These are phyloP conservation scores for Anser cygnoides DNA, from an alignment of 2,113 vertebrate genomes.

Conservation along the genomic window DNA sequence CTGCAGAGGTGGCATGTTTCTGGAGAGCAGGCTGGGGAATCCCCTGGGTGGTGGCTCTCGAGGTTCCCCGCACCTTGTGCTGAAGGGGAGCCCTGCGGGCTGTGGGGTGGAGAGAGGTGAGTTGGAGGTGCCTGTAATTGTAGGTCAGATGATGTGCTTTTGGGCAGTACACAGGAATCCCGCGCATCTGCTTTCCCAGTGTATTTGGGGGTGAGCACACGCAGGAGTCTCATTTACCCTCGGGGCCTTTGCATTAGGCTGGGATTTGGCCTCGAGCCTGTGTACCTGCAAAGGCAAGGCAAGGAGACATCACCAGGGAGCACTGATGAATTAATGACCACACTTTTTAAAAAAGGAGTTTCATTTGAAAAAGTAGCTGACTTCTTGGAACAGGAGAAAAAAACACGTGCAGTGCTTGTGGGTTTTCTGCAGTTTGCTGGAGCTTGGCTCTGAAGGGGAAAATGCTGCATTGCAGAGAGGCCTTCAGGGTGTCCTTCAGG, in stretches of 20 bases:
- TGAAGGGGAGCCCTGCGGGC: neutral
- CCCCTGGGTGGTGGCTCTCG: neutral
- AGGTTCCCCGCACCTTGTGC: neutral
- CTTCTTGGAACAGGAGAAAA: neutral
- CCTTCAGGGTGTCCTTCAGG: constrained; percentile 17
- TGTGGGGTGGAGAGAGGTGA: accelerated
- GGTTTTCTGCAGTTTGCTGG: constrained; percentile 25
- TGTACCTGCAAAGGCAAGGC: constrained; percentile 13
- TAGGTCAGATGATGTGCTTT: neutral
- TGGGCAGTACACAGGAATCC: neutral
- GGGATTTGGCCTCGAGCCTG: neutral
- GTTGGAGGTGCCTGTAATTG: accelerated
- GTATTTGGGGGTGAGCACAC: neutral
- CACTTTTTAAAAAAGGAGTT: neutral
- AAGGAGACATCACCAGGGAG: neutral
- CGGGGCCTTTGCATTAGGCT: neutral
- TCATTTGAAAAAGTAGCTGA: constrained; percentile 13
- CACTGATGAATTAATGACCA: neutral
- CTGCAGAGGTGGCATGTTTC: neutral
- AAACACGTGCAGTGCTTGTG: neutral
- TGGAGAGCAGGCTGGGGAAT: accelerated
- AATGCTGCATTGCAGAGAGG: constrained; percentile 58
- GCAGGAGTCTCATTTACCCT: neutral
- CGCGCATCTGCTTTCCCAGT: neutral
- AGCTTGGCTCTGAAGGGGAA: constrained; percentile 3